Conservation (phyloP, 2,797 vertebrate genomes). For the Hemitrygon akajei region DNA sequence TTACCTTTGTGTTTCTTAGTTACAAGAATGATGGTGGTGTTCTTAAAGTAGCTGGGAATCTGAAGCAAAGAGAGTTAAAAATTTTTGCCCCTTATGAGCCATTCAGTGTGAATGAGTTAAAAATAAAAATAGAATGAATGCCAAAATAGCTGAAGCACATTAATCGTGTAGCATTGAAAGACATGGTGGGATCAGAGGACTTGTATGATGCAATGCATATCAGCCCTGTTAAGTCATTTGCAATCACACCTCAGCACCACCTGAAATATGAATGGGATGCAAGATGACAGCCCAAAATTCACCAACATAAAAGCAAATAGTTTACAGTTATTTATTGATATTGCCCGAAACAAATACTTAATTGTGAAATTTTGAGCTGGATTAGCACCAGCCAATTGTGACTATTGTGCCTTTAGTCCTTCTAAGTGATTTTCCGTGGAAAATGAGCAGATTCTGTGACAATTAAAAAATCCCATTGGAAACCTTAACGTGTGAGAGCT, state of each 20-base stretch:
- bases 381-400: too few relatives aligned
- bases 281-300: not conserved
- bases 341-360: not conserved
- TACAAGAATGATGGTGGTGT: too few relatives aligned
- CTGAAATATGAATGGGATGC: not conserved
- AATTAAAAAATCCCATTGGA: too few relatives aligned
- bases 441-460: too few relatives aligned
- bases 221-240: not conserved
- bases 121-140: not conserved
- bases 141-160: not conserved
- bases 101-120: not conserved
- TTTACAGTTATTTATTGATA: not conserved
- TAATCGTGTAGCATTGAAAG: not conserved
- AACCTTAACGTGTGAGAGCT: too few relatives aligned
- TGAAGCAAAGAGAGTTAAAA: too few relatives aligned
- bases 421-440: too few relatives aligned
- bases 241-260: not conserved
- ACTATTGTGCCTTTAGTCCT: too few relatives aligned
- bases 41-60: too few relatives aligned
- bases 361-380: too few relatives aligned
- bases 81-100: not conserved
- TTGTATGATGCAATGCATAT: not conserved
- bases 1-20: too few relatives aligned
- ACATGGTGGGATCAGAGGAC: not conserved
- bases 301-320: too few relatives aligned